Percentiles rank a stretch among this genome's conserved stretches.
phyloP scores from a whole-genome alignment of 64 coral and sea anemone species.

The Montipora cactus region DNA sequence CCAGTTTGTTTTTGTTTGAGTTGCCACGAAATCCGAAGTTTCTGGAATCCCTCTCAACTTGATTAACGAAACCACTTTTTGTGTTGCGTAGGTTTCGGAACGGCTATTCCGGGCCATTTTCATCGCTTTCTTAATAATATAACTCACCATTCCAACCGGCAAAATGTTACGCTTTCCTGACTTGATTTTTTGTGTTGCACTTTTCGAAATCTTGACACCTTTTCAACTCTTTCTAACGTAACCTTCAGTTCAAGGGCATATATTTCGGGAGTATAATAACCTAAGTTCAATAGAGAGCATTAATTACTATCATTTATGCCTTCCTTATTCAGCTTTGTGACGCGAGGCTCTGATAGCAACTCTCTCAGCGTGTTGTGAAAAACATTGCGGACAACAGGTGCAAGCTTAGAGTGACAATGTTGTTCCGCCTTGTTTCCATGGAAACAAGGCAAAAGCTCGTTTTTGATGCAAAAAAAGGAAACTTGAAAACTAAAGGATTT shows the following conservation, averaged over 20 bases:
- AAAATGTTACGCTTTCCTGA: not conserved
- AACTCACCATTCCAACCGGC: not conserved
- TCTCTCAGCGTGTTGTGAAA: constrained; percentile 10
- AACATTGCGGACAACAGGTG: constrained; percentile 25
- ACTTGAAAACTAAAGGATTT: not conserved
- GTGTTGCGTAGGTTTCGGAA: not conserved
- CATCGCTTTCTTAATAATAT: not conserved
- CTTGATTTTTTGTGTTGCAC: not conserved
- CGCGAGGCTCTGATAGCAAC: not conserved
- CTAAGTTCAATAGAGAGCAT: not conserved
- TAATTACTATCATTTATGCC: constrained; percentile 20
- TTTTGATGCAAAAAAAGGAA: not conserved
- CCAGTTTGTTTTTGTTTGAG: constrained; percentile 7
- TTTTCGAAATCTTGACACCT: not conserved
- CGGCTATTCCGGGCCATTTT: not conserved
- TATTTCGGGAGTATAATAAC: not conserved
- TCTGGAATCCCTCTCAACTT: not conserved
- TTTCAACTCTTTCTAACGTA: not conserved
- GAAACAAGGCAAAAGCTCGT: not conserved
- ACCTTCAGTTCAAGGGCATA: not conserved
- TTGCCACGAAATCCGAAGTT: constrained; percentile 24
- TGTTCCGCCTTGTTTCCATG: constrained; percentile 10
- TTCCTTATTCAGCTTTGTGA: constrained; percentile 11
- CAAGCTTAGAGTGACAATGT: not conserved
- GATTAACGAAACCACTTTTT: constrained; percentile 13